Evolutionary conservation across 2,888 invertebrate genomes (phyloP), one percentile per base, ranked within the genome.

Genomic region (Pristionchus entomophagus): DNA sequence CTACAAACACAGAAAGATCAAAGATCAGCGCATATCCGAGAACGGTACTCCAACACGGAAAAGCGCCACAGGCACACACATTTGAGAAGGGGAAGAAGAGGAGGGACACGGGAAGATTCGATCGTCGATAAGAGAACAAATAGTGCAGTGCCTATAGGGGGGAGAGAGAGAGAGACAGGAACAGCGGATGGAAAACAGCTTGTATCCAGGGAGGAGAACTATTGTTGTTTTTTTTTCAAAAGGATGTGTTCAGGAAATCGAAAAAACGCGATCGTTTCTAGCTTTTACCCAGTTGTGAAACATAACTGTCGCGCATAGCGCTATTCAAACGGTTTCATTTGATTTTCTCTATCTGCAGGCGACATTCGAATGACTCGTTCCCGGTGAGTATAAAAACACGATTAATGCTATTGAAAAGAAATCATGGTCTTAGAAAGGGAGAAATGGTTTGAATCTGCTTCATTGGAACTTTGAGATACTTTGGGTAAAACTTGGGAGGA

Each of bases 91-190:
- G 41, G 69, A 73, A 45, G 26, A 22, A 41, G 73, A 73, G 73
- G 73, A 45, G 41, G 32, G 26, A 26, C 38, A 65, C 35, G 65
- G 19, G 73, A 73, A 73, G 73, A 73, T 73, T 73, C 73, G 73
- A 22, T 41, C 73, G 29, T 45, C 73, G 73, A 73, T 73, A 73
- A 73, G 73, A 45, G 73, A 73, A 73, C 73, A 73, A 73, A 73
- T 73, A 73, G 73, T 73, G 41, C 12, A 6, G 19, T 17, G n/a
- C n/a, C n/a, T 56, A 41, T 22, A 73, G 73, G n/a, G n/a, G 73
- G 65, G 35, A 35, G 62, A 14, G 62, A 62, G 29, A 22, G 69
- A 29, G 62, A 32, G 32, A 62, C n/a, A n/a, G n/a, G n/a, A n/a
- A n/a, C n/a, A n/a, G n/a, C 6, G 41, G 45, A 73, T 56, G 14